Percentiles rank a stretch among this genome's conserved stretches.
These are phyloP conservation scores for Lanistes nyassanus DNA, from an alignment of 1,140 invertebrate genomes.

Conservation along the genomic window DNA sequence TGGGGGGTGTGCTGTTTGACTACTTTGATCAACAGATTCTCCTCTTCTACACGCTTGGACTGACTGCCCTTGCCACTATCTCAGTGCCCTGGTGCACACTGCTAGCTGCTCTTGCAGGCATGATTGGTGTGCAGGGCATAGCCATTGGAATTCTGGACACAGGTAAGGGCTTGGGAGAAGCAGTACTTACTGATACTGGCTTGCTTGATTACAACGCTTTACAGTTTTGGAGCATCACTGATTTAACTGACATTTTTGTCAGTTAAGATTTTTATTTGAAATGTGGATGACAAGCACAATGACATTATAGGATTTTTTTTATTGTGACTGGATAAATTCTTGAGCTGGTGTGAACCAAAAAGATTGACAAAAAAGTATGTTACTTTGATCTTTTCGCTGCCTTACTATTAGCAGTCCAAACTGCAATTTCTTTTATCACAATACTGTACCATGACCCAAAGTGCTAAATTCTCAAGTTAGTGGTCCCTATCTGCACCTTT, in stretches of 20 bases:
- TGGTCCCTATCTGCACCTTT: too few relatives aligned
- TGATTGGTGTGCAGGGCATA: constrained; percentile 63
- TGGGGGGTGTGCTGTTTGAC: constrained; percentile 64
- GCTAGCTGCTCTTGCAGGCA: constrained; percentile 49
- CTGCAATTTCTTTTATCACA: too few relatives aligned
- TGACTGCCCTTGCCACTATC: constrained; percentile 54
- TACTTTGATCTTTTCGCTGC: too few relatives aligned
- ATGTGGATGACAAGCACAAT: too few relatives aligned
- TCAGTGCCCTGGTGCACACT: constrained; percentile 58
- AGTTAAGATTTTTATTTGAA: neutral
- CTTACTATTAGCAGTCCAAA: too few relatives aligned
- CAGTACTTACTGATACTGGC: neutral
- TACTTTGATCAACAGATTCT: constrained; percentile 60
- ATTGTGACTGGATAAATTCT: too few relatives aligned
- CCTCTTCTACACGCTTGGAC: constrained; percentile 51
- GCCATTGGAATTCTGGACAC: constrained; percentile 67
- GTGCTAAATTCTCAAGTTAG: too few relatives aligned
- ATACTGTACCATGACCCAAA: too few relatives aligned
- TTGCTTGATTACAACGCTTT: neutral
- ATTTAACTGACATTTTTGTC: neutral
- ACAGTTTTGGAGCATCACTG: neutral
- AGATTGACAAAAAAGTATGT: too few relatives aligned
- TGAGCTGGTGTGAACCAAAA: too few relatives aligned
- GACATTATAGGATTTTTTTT: too few relatives aligned
- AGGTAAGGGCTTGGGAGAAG: constrained; percentile 47